Percentiles rank a stretch among this genome's conserved stretches.
Evolutionary conservation across 2,888 invertebrate species (phyloP).

Genomic region (Drosophila prolongata): DNA sequence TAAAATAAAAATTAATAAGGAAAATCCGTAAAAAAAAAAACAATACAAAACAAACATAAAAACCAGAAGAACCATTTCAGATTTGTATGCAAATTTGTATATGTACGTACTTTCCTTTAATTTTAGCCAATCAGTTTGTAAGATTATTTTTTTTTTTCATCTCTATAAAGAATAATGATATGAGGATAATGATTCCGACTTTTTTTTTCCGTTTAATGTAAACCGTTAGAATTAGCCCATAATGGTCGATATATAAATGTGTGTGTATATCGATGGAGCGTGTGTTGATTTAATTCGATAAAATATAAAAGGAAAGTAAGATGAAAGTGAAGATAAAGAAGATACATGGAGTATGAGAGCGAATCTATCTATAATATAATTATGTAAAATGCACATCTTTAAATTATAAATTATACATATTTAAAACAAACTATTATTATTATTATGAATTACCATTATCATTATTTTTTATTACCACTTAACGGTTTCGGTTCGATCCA

Average conservation of each 20-base stretch:
- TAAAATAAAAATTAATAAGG: constrained; percentile 53
- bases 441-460: constrained; percentile 39
- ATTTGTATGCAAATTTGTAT: constrained; percentile 60
- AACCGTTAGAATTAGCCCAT: constrained; percentile 20
- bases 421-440: constrained; percentile 66
- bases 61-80: constrained; percentile 37
- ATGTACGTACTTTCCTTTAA: constrained; percentile 70
- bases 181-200: constrained; percentile 26
- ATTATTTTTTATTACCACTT: constrained; percentile 47
- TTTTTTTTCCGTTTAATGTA: constrained; percentile 30
- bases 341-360: constrained; percentile 31
- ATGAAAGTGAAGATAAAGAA: background rate
- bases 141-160: constrained; percentile 35
- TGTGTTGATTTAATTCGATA: constrained; percentile 31
- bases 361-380: constrained; percentile 56
- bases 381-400: constrained; percentile 67
- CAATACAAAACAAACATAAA: constrained; percentile 18
- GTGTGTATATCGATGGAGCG: constrained; percentile 22
- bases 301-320: constrained; percentile 1
- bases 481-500: constrained; percentile 43
- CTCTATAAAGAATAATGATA: constrained; percentile 8
- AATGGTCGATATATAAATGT: constrained; percentile 19
- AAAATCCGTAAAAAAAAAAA: constrained; percentile 13
- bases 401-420: constrained; percentile 64
- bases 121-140: constrained; percentile 61